A percentile compares a stretch with the other conserved stretches of the same genome.
phyloP scores from a whole-genome alignment of 1,140 invertebrate genomes.

The Drosophila malerkotliana region DNA sequence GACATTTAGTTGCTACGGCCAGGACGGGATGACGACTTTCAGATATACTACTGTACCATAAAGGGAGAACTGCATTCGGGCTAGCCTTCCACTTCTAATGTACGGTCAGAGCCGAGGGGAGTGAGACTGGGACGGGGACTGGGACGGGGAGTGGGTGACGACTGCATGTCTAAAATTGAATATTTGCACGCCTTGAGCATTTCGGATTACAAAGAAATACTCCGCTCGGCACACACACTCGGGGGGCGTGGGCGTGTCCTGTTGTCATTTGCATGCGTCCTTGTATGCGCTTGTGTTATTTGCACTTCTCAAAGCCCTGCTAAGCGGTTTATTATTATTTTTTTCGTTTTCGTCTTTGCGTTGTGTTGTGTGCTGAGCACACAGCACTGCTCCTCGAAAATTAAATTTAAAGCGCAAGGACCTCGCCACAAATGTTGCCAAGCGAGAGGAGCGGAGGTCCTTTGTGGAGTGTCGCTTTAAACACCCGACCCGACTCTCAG shows the following conservation, averaged over 20 bases:
- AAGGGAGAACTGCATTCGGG: not conserved
- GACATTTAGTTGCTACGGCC: slow-evolving; percentile 62
- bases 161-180: slow-evolving; percentile 80
- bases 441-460: too few relatives aligned
- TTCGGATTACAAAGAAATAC: slow-evolving; percentile 80
- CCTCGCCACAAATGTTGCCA: not conserved
- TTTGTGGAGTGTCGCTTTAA: slow-evolving; percentile 7
- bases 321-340: slow-evolving; percentile 79
- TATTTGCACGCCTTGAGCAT: slow-evolving; percentile 81
- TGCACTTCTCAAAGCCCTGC: slow-evolving; percentile 77
- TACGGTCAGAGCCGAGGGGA: slow-evolving; percentile 15
- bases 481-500: not conserved
- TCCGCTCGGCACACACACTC: slow-evolving; percentile 68
- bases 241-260: slow-evolving; percentile 34
- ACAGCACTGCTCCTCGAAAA: slow-evolving; percentile 48
- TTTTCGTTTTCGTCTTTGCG: slow-evolving; percentile 13
- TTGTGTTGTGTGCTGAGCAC: slow-evolving; percentile 47
- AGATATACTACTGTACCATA: not conserved
- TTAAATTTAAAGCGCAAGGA: slow-evolving; percentile 46
- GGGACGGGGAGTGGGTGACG: slow-evolving; percentile 1
- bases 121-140: not conserved
- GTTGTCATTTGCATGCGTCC: slow-evolving; percentile 77
- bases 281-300: slow-evolving; percentile 66
- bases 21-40: slow-evolving; percentile 31
- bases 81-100: slow-evolving; percentile 40